phyloP scores from a whole-genome alignment of 2,888 invertebrate genomes.

The Sinohyriopsis cumingii region DNA sequence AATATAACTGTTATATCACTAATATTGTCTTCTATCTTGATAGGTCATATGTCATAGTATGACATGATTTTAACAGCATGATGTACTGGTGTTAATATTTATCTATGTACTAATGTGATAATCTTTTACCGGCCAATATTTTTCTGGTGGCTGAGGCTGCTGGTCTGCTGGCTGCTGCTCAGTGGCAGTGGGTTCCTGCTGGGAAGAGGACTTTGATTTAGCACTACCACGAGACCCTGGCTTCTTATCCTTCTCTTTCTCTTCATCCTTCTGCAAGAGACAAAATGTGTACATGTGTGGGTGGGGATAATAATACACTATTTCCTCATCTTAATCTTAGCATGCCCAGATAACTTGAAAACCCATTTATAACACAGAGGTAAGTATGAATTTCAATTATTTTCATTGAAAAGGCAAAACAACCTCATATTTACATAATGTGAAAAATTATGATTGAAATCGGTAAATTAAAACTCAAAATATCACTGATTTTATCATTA shows the following conservation, averaged over 20 bases:
- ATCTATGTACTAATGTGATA: not conserved
- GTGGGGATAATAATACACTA: too few relatives aligned
- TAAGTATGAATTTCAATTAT: too few relatives aligned
- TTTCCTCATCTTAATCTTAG: too few relatives aligned
- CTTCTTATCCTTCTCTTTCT: constrained; percentile 54
- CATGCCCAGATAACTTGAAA: too few relatives aligned
- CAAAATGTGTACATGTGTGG: not conserved
- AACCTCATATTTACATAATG: too few relatives aligned
- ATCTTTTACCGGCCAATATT: constrained; percentile 62
- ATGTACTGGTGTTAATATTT: not conserved
- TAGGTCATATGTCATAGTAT: not conserved
- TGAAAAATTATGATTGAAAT: too few relatives aligned
- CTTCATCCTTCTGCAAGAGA: constrained; percentile 34
- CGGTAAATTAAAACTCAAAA: too few relatives aligned
- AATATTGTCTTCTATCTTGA: not conserved
- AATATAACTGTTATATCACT: too few relatives aligned
- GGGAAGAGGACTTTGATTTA: constrained; percentile 54
- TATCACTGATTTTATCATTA: too few relatives aligned
- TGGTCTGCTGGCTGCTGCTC: constrained; percentile 22
- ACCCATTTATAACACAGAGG: too few relatives aligned
- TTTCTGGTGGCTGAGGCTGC: constrained; percentile 34
- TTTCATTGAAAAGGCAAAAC: too few relatives aligned
- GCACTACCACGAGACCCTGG: constrained; percentile 61
- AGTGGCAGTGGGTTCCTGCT: constrained; percentile 32
- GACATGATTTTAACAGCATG: not conserved